Evolutionary conservation across 2,797 vertebrate genomes (phyloP).

Genomic region (Discoglossus pictus): DNA sequence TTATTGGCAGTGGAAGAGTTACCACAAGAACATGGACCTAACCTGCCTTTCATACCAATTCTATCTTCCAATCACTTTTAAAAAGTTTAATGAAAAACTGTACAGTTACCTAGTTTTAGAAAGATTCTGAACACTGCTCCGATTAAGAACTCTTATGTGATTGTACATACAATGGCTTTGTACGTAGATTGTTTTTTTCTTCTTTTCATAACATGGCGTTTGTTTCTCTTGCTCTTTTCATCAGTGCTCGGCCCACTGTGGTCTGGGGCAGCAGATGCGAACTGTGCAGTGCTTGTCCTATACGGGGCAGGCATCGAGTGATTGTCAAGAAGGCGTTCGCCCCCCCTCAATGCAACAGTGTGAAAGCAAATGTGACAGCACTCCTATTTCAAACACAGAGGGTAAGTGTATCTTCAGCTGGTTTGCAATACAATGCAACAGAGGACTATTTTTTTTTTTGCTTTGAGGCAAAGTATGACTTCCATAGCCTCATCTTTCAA

Average conservation of each 20-base stretch:
- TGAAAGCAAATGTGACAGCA: conserved; percentile 95
- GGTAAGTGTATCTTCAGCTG: conserved; percentile 72
- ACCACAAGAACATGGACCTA: too few relatives aligned
- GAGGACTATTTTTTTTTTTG: neutral
- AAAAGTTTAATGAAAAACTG: too few relatives aligned
- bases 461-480: neutral
- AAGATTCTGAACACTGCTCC: too few relatives aligned
- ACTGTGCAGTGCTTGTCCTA: conserved; percentile 94
- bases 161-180: conserved; percentile 3
- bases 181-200: conserved; percentile 36
- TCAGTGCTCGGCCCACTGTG: conserved; percentile 97
- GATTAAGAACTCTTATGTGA: too few relatives aligned
- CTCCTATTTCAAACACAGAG: conserved; percentile 87
- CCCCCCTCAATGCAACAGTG: conserved; percentile 95
- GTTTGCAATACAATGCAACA: neutral
- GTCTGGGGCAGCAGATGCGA: conserved; percentile 94
- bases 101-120: too few relatives aligned
- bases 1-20: too few relatives aligned
- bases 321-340: conserved; percentile 83
- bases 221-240: conserved; percentile 42
- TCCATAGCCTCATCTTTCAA: neutral
- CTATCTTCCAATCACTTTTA: too few relatives aligned
- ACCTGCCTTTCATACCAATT: too few relatives aligned
- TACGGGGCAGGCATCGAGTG: conserved; percentile 89
- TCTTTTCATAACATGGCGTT: conserved; percentile 6